Base-by-base conservation (phyloP, 2,797 vertebrate genomes). In the Valencia hispanica region DNA sequence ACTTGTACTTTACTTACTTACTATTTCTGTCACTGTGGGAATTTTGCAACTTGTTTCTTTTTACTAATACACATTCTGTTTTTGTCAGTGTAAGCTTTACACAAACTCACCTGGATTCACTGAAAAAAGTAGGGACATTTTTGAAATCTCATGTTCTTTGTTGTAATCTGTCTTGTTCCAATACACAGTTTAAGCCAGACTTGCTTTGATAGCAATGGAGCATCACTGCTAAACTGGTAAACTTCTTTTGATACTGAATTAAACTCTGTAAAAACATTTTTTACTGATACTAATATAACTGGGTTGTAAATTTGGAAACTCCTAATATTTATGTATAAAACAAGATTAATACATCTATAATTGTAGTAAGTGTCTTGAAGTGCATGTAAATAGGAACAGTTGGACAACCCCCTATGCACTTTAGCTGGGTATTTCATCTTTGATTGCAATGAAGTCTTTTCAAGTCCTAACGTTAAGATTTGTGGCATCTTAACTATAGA, bases 1-100 rank as follows among this genome's bases (percentile, higher is more conserved):
- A 47, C 84, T 86, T 87, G 75, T 85, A 86, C 79, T 76, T 86
- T n/a, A n/a, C 80, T 74, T 51, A 75, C 66, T 17, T 41, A 43
- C 22, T 68, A 43, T 43, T n/a, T 1, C 25, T 43, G 5, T 68
- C 25, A n/a, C 11, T 66, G 25, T 43, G 11, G 39, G 25, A 7
- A 22, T 61, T 61, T 65, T 22, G 9, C 18, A 25, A 65, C 34
- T 36, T 22, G 9, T 65, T 65, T 65, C 10, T 39, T 65, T 25
- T 17, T 9, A 34, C 30, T 34, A 8, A 1, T 20, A 5, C 1
- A 3, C 7, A 61, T 34, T 18, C 34, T 61, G n/a, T n/a, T n/a
- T n/a, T 45, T 12, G 43, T 45, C 14, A 39, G 34, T 41, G 63
- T 39, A n/a, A 25, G 30, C 9, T 25, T 66, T n/a, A 15, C 36